Evolutionary conservation across 2,113 vertebrate genomes (phyloP), one percentile per base, ranked within the genome.

Genomic region (Cyanoderma ruficeps): DNA sequence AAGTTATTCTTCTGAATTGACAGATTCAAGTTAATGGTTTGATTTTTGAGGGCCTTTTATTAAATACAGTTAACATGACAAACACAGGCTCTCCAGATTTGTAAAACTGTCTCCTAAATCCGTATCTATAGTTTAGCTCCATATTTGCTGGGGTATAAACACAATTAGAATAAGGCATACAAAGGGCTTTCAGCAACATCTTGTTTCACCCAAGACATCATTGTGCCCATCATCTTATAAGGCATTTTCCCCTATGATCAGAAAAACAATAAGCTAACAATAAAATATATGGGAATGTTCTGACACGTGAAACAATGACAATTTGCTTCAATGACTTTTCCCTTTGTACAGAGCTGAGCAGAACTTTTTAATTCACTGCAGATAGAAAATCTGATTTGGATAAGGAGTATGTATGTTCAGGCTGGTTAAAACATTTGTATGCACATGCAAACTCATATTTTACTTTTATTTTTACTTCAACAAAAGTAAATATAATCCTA

Each of bases 41-140:
- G 86, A 86, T 83, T 89, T 89, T 67, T 37, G 77, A 92, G 93
- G 87, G 74, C 39, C 25, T 42, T 87, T 95, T 93, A 91, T 91
- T 93, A 75, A 89, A 75, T 59, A 47, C 33, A 64, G 46, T 64
- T 91, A 70, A 74, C 52, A 41, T 28, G 53, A 94, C 42, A 94
- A 60, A 83, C 47, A 68, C 0, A 77, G 67, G 37, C 67, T 96
- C 47, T 70, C 70, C 41, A 15, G 47, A 50, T 71, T 33, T 77
- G 55, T 86, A 83, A 88, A 94, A 72, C 23, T 57, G 50, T 46
- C 47, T 93, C 46, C 23, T 75, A 70, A 83, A 33, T 83, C 68
- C 0, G 0, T 39, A 65, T 53, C 63, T 63, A 6, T 33, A 83
- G 28, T 27, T 93, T 18, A 80, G 46, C 20, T 94, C 59, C 42